Evolutionary conservation across 2,113 vertebrate genomes (phyloP).

Genomic region (Eurypyga helias): DNA sequence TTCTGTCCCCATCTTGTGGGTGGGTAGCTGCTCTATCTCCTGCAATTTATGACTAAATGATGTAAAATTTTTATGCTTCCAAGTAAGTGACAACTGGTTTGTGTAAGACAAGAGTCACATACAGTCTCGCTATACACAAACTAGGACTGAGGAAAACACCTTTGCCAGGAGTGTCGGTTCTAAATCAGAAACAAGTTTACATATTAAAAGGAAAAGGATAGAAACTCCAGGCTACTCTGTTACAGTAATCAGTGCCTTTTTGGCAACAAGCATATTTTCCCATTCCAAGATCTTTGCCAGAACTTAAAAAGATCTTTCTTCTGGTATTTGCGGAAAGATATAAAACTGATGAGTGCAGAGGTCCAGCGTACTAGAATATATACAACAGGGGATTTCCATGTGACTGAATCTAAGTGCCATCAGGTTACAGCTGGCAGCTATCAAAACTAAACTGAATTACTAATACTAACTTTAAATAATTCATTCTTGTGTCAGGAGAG

Average conservation of each 20-base stretch:
- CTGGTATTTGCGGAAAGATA: constrained; percentile 68
- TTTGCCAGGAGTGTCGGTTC: constrained; percentile 38
- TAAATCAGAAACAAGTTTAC: constrained; percentile 68
- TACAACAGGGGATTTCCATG: constrained; percentile 52
- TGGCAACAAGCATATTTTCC: constrained; percentile 56
- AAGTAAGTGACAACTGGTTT: not conserved
- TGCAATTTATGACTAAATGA: not conserved
- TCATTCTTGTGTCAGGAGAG: constrained; percentile 27
- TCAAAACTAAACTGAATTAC: constrained; percentile 49
- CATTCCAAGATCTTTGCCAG: constrained; percentile 61
- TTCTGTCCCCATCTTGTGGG: not conserved
- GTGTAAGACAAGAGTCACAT: not conserved
- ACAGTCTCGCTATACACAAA: not conserved
- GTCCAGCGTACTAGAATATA: constrained; percentile 51
- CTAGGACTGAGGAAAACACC: constrained; percentile 28
- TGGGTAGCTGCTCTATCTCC: not conserved
- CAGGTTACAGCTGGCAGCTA: constrained; percentile 65
- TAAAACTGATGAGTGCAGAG: constrained; percentile 67
- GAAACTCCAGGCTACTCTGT: constrained; percentile 65
- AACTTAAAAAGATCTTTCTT: constrained; percentile 61
- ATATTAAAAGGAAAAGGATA: constrained; percentile 49
- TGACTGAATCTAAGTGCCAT: constrained; percentile 17
- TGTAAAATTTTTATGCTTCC: not conserved
- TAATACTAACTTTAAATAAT: constrained; percentile 57
- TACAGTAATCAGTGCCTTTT: constrained; percentile 67